phyloP scores from a whole-genome alignment of 2,888 invertebrate genomes.

The Dioctria rufipes region DNA sequence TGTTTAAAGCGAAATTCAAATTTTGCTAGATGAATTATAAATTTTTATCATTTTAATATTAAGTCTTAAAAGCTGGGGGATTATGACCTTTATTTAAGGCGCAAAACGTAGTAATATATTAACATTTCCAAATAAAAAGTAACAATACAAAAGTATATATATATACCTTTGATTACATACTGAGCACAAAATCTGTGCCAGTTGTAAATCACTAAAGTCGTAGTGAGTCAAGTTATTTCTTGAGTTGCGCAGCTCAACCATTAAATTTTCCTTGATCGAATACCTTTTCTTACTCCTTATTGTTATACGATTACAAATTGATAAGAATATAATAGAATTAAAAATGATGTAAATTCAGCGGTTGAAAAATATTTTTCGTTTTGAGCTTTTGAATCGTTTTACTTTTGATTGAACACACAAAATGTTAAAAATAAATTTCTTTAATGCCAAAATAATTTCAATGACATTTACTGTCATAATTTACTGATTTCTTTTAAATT shows the following conservation, averaged over 20 bases:
- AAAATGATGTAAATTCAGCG: not conserved
- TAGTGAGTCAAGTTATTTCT: constrained; percentile 3
- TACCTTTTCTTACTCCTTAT: not conserved
- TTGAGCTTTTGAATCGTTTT: not conserved
- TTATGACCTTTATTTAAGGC: too few relatives aligned
- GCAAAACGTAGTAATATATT: too few relatives aligned
- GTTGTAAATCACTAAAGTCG: constrained; percentile 28
- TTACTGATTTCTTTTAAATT: not conserved
- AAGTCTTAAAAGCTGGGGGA: too few relatives aligned
- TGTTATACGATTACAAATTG: not conserved
- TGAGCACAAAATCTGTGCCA: constrained; percentile 29
- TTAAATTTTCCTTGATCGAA: constrained; percentile 10
- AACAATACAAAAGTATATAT: not conserved
- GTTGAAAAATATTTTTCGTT: not conserved
- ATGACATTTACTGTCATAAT: constrained; percentile 19
- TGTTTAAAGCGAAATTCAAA: too few relatives aligned
- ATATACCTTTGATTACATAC: constrained; percentile 29
- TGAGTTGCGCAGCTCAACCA: constrained; percentile 8
- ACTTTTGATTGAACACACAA: constrained; percentile 9
- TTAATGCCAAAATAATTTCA: constrained; percentile 9
- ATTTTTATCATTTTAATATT: too few relatives aligned
- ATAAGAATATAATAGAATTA: not conserved
- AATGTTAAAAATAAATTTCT: constrained; percentile 27
- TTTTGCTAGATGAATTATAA: too few relatives aligned
- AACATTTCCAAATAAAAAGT: not conserved